Percentiles rank a stretch among this genome's conserved stretches.
Conservation (phyloP, 2,797 vertebrate species). For the Poecilia gillii region DNA sequence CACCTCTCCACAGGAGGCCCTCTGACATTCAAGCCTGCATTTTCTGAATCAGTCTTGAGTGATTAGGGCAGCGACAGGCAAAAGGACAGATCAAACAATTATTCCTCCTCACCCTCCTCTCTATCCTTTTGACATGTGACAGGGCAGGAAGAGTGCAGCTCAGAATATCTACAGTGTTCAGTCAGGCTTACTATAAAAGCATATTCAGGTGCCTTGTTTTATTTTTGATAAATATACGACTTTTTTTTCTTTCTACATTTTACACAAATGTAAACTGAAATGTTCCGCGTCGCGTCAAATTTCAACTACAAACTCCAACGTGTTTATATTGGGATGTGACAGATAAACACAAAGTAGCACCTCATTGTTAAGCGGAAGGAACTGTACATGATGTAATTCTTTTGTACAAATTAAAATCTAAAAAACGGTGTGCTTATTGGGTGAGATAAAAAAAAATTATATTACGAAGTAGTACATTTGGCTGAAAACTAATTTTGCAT, state of each 20-base stretch:
- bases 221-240: conserved; percentile 7
- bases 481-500: not conserved
- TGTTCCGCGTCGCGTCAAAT: not conserved
- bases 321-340: not conserved
- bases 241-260: not conserved
- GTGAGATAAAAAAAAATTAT: not conserved
- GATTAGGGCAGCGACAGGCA: conserved; percentile 96
- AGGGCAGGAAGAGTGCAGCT: conserved; percentile 63
- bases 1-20: conserved; percentile 96
- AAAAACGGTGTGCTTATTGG: not conserved
- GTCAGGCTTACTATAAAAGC: conserved; percentile 48
- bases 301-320: not conserved
- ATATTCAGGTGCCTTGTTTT: conserved; percentile 7
- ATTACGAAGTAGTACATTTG: not conserved
- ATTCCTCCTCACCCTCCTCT: conserved; percentile 85
- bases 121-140: conserved; percentile 76
- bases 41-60: conserved; percentile 99
- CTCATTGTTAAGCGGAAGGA: not conserved
- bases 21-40: conserved; percentile 99
- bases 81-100: conserved; percentile 97
- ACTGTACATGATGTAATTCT: not conserved
- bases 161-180: conserved; percentile 48
- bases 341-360: not conserved
- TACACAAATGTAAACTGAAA: not conserved
- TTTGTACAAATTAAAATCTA: not conserved